These are phyloP conservation scores for Procambarus clarkii DNA, from an alignment of 1,140 invertebrate genomes.

Conservation along the genomic window DNA sequence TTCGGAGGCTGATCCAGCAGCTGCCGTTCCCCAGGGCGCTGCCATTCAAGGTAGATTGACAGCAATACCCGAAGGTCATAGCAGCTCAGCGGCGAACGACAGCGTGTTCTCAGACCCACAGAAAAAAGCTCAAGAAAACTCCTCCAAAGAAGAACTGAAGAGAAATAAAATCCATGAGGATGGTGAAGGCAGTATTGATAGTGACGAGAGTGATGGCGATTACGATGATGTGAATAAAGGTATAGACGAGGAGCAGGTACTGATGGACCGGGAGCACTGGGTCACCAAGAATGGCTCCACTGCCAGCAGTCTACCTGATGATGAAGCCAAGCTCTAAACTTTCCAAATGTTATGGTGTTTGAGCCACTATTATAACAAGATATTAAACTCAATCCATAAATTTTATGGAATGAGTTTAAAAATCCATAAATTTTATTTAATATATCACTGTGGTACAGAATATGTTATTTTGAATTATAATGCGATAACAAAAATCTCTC, in stretches of 20 bases:
- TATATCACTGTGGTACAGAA: too few species aligned
- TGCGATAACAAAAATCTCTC: too few species aligned
- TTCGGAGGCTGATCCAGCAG: slow-evolving; percentile 34
- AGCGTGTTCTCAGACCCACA: slow-evolving; percentile 56
- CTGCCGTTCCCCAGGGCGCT: background rate
- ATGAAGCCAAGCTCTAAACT: slow-evolving; percentile 39
- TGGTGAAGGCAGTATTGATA: background rate
- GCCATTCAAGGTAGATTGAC: slow-evolving; percentile 8
- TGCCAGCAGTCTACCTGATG: background rate
- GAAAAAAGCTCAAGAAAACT: slow-evolving; percentile 16
- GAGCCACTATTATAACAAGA: too few species aligned
- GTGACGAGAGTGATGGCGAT: slow-evolving; percentile 13
- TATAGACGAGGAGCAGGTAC: background rate
- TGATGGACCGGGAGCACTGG: slow-evolving; percentile 48
- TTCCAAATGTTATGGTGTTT: background rate
- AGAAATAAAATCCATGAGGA: background rate
- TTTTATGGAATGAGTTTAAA: too few species aligned
- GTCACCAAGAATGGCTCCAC: slow-evolving; percentile 41
- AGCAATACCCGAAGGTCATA: slow-evolving; percentile 55
- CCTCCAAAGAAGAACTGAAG: background rate
- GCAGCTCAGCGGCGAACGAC: slow-evolving; percentile 59
- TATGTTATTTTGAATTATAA: too few species aligned
- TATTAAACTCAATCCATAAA: too few species aligned
- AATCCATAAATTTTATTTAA: too few species aligned
- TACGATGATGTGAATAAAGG: background rate